Evolutionary conservation across 1,140 invertebrate species (phyloP).

Genomic region (Brachionus koreanus): DNA sequence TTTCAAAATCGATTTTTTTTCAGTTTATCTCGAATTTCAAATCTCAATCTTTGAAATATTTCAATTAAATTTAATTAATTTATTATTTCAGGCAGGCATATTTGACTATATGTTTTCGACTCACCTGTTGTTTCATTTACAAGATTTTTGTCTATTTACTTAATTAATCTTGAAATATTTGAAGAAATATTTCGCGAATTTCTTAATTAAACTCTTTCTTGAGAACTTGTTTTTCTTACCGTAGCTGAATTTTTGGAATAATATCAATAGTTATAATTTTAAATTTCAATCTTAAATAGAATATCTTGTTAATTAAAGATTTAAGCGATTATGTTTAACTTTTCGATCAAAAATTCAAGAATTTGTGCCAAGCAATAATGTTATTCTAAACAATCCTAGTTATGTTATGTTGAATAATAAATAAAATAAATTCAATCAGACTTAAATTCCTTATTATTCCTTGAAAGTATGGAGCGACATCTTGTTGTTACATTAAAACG

Average conservation of each 20-base stretch:
- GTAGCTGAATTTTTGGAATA: neutral
- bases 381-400: neutral
- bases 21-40: neutral
- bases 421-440: no score
- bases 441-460: no score
- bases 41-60: conserved; percentile 11
- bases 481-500: neutral
- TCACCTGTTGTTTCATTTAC: neutral
- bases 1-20: conserved; percentile 20
- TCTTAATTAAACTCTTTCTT: neutral
- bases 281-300: neutral
- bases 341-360: neutral
- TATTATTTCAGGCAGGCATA: neutral
- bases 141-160: conserved; percentile 34
- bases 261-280: neutral
- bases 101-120: neutral
- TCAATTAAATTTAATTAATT: conserved; percentile 10
- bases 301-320: neutral
- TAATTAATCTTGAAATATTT: conserved; percentile 6
- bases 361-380: neutral
- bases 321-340: neutral
- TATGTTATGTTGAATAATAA: no score
- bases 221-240: neutral
- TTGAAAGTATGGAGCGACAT: no score
- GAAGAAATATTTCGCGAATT: neutral